These are phyloP conservation scores for Chironomus tentans DNA, from an alignment of 2,888 invertebrate species.

Conservation along the genomic window DNA sequence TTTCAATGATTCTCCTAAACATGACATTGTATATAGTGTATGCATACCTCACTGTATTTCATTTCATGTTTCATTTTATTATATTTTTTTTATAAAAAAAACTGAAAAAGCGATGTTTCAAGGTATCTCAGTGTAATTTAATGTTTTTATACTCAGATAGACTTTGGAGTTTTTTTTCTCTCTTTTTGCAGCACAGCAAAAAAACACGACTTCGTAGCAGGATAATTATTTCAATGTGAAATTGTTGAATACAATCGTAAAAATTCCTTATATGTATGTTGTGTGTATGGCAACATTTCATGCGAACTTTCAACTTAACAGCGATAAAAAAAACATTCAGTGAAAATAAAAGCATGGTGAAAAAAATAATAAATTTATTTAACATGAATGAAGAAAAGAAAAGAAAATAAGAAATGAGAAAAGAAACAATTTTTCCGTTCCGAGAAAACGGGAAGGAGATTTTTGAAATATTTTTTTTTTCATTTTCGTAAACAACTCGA, in stretches of 20 bases:
- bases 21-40: background rate
- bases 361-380: background rate
- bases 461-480: constrained; percentile 1
- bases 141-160: constrained; percentile 9
- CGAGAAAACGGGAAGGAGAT: background rate
- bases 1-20: background rate
- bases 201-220: background rate
- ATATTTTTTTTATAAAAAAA: constrained; percentile 7
- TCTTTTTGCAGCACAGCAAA: background rate
- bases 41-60: constrained; percentile 4
- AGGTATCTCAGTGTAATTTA: constrained; percentile 11
- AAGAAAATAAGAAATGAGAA: background rate
- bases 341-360: background rate
- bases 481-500: constrained; percentile 5
- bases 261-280: background rate
- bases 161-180: background rate
- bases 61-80: constrained; percentile 11
- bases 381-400: background rate
- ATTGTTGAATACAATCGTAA: background rate
- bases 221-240: constrained; percentile 20
- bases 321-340: background rate
- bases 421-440: background rate
- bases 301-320: constrained; percentile 10
- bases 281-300: background rate
- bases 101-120: constrained; percentile 20